Evolutionary conservation across 2,888 invertebrate genomes (phyloP).

Genomic region (Dorcus hopei): DNA sequence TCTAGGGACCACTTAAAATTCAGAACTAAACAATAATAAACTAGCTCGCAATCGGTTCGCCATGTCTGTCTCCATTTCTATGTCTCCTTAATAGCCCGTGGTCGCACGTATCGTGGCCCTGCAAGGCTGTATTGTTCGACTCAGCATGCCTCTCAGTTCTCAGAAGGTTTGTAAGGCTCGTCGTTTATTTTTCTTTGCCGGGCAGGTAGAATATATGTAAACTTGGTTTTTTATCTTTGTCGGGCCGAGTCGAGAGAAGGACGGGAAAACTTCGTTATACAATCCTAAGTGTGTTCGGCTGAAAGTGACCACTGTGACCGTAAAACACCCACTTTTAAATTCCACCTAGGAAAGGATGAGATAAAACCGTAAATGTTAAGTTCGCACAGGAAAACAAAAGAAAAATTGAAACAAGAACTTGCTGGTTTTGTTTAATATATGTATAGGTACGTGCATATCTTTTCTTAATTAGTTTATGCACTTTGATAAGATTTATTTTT

Average conservation of each 20-base stretch:
- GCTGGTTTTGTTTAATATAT: too few relatives aligned
- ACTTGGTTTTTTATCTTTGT: background rate
- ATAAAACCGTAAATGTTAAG: too few relatives aligned
- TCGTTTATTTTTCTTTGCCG: conserved; percentile 13
- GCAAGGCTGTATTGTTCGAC: conserved; percentile 32
- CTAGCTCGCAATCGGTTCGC: conserved; percentile 11
- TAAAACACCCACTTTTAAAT: conserved; percentile 12
- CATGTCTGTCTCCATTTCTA: conserved; percentile 16
- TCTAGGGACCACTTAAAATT: conserved; percentile 17
- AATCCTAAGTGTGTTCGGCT: conserved; percentile 6
- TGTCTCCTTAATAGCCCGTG: conserved; percentile 18
- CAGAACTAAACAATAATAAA: conserved; percentile 21
- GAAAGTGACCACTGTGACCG: conserved; percentile 1
- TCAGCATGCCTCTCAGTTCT: conserved; percentile 27
- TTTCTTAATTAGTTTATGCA: too few relatives aligned
- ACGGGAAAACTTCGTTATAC: too few relatives aligned
- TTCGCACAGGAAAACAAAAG: too few relatives aligned
- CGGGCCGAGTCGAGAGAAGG: background rate
- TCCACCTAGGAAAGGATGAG: background rate
- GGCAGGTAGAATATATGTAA: conserved; percentile 14
- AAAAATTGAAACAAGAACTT: too few relatives aligned
- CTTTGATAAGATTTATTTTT: too few relatives aligned
- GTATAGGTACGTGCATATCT: too few relatives aligned
- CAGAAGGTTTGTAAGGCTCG: conserved; percentile 17
- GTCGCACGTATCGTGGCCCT: conserved; percentile 20